Conservation (phyloP, 1,140 invertebrate species). For the Drosophila erecta region DNA sequence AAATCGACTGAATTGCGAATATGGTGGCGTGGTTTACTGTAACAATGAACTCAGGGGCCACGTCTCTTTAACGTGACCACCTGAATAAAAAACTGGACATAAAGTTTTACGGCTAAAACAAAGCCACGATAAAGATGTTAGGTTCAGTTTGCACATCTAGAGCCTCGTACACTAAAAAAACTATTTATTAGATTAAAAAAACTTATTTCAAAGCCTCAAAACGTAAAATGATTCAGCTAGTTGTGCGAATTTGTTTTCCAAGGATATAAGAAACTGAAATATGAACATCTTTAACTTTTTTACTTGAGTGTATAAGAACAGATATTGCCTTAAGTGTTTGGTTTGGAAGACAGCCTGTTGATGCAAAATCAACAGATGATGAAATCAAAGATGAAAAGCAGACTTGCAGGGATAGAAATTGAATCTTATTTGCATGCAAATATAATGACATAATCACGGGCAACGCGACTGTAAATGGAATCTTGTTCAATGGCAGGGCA, state of each 20-base stretch:
- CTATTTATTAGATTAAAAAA: not conserved
- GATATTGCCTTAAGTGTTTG: not conserved
- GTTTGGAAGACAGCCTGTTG: not conserved
- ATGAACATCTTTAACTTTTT: not conserved
- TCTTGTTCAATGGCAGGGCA: constrained; percentile 29
- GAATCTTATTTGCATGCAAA: constrained; percentile 40
- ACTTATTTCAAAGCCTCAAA: not conserved
- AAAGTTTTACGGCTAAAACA: constrained; percentile 32
- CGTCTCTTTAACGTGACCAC: constrained; percentile 50
- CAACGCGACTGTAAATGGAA: constrained; percentile 1
- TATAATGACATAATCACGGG: constrained; percentile 48
- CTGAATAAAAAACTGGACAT: constrained; percentile 23
- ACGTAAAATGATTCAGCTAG: not conserved
- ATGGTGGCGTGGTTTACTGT: constrained; percentile 22
- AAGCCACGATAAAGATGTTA: constrained; percentile 48
- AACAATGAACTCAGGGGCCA: constrained; percentile 25
- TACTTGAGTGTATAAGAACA: not conserved
- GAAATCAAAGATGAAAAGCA: constrained; percentile 27
- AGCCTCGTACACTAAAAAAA: constrained; percentile 7
- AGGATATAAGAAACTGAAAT: too few relatives aligned
- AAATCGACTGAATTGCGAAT: constrained; percentile 17
- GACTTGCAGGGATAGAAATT: constrained; percentile 12
- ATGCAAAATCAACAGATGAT: constrained; percentile 2
- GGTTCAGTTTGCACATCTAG: not conserved
- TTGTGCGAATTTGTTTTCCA: not conserved